Evolutionary conservation across 2,113 vertebrate genomes (phyloP).

Genomic region (Australoheros scitulus): DNA sequence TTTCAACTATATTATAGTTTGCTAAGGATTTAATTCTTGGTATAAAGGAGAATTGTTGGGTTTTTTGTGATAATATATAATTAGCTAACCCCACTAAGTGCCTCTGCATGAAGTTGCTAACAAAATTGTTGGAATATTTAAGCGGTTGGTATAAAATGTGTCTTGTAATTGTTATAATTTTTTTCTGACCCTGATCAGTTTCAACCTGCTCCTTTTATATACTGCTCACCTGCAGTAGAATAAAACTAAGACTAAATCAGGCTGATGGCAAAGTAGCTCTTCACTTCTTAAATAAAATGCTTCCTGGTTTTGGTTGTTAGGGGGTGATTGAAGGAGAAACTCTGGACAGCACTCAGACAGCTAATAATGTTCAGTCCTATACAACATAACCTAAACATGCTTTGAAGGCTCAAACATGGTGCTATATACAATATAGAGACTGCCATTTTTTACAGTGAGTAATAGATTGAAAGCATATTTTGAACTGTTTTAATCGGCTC

Average conservation of each 20-base stretch:
- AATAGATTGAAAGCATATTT: not conserved
- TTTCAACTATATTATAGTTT: not conserved
- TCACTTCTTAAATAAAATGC: not conserved
- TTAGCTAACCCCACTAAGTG: too few species aligned
- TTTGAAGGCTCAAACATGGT: not conserved
- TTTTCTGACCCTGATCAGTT: not conserved
- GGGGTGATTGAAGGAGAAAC: not conserved
- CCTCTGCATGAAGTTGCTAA: too few species aligned
- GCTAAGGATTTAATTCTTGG: not conserved
- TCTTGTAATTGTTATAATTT: not conserved
- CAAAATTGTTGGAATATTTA: not conserved
- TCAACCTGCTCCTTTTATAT: not conserved
- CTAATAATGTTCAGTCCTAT: not conserved
- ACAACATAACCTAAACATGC: not conserved
- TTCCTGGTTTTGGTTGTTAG: not conserved
- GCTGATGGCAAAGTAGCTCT: not conserved
- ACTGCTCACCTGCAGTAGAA: not conserved
- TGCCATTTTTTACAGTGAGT: not conserved
- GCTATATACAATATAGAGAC: not conserved
- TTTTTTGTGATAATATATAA: not conserved
- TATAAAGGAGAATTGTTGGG: not conserved
- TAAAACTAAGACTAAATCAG: not conserved
- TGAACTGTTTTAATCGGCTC: not conserved
- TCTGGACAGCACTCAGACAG: not conserved
- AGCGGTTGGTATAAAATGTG: not conserved